Evolutionary conservation across 2,113 vertebrate genomes (phyloP).

Genomic region (Gambusia affinis): DNA sequence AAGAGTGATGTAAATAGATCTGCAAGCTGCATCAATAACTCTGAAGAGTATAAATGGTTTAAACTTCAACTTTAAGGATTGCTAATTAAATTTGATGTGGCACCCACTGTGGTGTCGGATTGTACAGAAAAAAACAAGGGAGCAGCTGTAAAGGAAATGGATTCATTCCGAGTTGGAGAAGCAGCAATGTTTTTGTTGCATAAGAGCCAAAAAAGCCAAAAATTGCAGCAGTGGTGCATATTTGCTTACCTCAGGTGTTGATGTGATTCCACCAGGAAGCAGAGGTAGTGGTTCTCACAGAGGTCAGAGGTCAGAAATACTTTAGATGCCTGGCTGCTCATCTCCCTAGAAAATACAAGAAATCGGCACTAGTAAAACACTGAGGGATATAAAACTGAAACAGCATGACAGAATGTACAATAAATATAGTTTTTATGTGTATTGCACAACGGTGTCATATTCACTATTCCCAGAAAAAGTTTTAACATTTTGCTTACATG

Average conservation of each 20-base stretch:
- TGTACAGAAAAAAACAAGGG: neutral
- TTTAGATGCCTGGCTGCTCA: conserved; percentile 93
- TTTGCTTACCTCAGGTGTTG: conserved; percentile 88
- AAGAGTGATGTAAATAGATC: neutral
- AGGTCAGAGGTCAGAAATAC: conserved; percentile 94
- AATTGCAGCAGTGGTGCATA: neutral
- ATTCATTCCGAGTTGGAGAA: neutral
- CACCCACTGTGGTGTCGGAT: neutral
- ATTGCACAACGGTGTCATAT: neutral
- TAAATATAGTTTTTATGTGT: neutral
- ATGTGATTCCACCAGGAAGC: conserved; percentile 94
- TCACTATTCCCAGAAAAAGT: neutral
- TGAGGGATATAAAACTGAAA: no score
- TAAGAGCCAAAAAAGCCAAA: neutral
- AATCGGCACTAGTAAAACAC: neutral
- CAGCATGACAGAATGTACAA: no score
- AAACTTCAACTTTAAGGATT: neutral
- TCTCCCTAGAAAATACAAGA: conserved; percentile 81
- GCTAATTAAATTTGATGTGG: neutral
- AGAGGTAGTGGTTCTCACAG: conserved; percentile 93
- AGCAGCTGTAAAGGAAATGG: neutral
- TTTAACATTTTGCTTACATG: neutral
- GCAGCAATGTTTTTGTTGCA: neutral
- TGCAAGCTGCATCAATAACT: neutral
- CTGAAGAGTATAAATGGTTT: neutral